Percentiles rank a stretch among this genome's conserved stretches.
phyloP scores from a whole-genome alignment of 2,888 invertebrate genomes.

The Nephrotoma appendiculata region DNA sequence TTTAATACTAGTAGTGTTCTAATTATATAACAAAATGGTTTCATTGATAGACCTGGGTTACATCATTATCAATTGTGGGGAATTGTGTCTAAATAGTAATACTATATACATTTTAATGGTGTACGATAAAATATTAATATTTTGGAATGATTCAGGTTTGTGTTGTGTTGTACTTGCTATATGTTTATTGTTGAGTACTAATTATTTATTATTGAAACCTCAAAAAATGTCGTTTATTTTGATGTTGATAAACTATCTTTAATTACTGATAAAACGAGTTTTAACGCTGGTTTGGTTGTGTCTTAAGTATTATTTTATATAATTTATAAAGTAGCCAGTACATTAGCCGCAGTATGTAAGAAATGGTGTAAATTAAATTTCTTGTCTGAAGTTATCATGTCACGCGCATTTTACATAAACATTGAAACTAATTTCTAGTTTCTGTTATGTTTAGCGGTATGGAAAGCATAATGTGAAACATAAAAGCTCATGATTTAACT shows the following conservation, averaged over 20 bases:
- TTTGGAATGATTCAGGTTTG: not conserved
- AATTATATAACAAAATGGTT: not conserved
- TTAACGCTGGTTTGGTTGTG: not conserved
- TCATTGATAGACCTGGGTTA: not conserved
- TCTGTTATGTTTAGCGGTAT: too few relatives aligned
- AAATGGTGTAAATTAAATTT: too few relatives aligned
- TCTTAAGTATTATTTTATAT: not conserved
- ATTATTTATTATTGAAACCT: not conserved
- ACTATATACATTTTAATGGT: not conserved
- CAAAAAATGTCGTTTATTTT: not conserved
- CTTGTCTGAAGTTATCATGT: too few relatives aligned
- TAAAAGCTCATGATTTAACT: too few relatives aligned
- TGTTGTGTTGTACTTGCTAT: too few relatives aligned
- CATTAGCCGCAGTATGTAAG: too few relatives aligned
- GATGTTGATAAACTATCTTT: not conserved
- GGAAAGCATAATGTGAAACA: too few relatives aligned
- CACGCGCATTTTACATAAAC: too few relatives aligned
- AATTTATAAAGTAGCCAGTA: too few relatives aligned
- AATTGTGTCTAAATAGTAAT: not conserved
- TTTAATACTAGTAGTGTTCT: not conserved
- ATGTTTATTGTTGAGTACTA: not conserved
- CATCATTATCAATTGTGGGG: not conserved
- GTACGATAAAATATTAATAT: not conserved
- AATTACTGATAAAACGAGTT: not conserved
- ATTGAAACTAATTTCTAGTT: too few relatives aligned